These are phyloP conservation scores for Norana najaformis DNA, from an alignment of 2,888 invertebrate species.

Conservation along the genomic window DNA sequence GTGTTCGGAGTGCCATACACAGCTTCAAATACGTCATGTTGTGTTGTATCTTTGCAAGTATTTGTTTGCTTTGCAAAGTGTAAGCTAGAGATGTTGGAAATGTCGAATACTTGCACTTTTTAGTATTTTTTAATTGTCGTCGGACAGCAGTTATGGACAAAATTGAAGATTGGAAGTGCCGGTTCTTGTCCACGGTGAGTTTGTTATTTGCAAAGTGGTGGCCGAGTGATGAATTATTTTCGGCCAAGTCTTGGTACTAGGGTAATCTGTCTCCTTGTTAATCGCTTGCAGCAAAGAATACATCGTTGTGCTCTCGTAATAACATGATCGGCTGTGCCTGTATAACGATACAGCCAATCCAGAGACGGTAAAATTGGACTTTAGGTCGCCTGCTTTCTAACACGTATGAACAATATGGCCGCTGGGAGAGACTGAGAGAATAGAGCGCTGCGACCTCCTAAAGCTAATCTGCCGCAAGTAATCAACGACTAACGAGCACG, in stretches of 20 bases:
- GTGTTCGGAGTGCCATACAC: too few relatives aligned
- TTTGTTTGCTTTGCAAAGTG: not conserved
- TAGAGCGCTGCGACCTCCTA: too few relatives aligned
- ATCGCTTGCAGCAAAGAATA: not conserved
- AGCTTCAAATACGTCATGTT: too few relatives aligned
- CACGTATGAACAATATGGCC: too few relatives aligned
- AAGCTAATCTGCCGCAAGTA: too few relatives aligned
- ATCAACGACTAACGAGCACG: too few relatives aligned
- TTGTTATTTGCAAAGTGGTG: not conserved
- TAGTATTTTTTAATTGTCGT: not conserved
- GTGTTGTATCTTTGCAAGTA: not conserved
- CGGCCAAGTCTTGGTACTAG: not conserved
- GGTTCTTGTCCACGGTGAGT: not conserved
- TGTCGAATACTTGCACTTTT: not conserved
- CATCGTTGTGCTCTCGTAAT: not conserved
- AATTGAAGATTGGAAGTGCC: constrained; percentile 20
- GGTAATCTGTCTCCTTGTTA: not conserved
- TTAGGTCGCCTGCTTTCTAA: too few relatives aligned
- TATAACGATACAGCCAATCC: too few relatives aligned
- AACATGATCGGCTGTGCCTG: too few relatives aligned
- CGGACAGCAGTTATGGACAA: not conserved
- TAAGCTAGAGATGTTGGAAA: not conserved
- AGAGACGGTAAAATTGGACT: too few relatives aligned
- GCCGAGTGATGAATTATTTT: not conserved
- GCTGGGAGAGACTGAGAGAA: too few relatives aligned